These are phyloP conservation scores for Aleiodes leptofemur DNA, from an alignment of 2,888 invertebrate genomes.

Conservation along the genomic window DNA sequence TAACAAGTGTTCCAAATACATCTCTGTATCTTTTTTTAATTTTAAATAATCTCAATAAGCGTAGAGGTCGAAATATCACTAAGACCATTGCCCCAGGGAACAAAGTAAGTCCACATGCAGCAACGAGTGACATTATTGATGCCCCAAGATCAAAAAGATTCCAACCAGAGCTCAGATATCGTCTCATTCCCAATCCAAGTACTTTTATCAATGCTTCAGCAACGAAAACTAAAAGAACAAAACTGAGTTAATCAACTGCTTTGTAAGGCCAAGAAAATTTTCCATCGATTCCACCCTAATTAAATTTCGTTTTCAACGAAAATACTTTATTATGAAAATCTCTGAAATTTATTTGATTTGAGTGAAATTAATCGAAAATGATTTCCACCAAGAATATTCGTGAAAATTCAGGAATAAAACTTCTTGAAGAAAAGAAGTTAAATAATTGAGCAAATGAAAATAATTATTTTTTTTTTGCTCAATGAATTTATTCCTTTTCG, in stretches of 20 bases:
- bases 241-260: background rate
- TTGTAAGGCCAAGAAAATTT: background rate
- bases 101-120: slow-evolving; percentile 82
- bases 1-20: slow-evolving; percentile 88
- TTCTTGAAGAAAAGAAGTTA: too few species aligned
- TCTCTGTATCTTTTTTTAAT: slow-evolving; percentile 88
- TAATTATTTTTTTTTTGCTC: too few species aligned
- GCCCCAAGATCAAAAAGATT: slow-evolving; percentile 87
- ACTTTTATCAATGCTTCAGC: slow-evolving; percentile 85
- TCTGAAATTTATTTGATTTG: too few species aligned
- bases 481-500: too few species aligned
- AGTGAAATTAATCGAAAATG: too few species aligned
- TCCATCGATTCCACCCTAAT: too few species aligned
- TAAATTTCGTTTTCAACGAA: too few species aligned
- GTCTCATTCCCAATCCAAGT: slow-evolving; percentile 82
- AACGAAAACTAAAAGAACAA: slow-evolving; percentile 82
- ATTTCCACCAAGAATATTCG: too few species aligned
- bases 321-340: too few species aligned
- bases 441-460: too few species aligned
- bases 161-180: slow-evolving; percentile 90
- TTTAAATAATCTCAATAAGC: slow-evolving; percentile 84
- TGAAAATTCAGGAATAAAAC: too few species aligned
- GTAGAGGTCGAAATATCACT: slow-evolving; percentile 84
- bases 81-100: slow-evolving; percentile 83
- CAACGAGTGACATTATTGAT: slow-evolving; percentile 82